Base-by-base conservation (phyloP, 2,113 vertebrate species). In the Lophotis ruficrista region DNA sequence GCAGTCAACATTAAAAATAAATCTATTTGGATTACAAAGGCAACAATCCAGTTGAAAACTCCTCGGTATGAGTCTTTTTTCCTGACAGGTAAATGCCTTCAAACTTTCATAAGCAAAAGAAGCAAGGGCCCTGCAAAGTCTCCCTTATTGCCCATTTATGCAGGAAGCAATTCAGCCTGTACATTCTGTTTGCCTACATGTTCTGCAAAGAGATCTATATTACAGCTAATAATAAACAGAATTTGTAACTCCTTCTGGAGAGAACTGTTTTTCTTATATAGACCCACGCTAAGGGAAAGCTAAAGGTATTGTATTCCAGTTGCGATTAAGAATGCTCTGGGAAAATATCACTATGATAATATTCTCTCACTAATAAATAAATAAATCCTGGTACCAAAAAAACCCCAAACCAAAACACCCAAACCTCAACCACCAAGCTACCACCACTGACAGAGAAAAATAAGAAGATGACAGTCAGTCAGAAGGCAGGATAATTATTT, bases 1-100 rank as follows among this genome's bases (percentile, higher is more conserved):
- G 58, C 33, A 65, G 79, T 25, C 82, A 88, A n/a, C 75, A 76
- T 53, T 69, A 90, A 94, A 92, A 95, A 92, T 66, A 92, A 83
- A 93, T 50, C 25, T 24, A 28, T 92, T 73, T 77, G 56, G 54
- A 77, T 75, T 73, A 77, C 56, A 78, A 94, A 94, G 76, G 68
- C 83, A 89, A 76, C 64, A 70, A 51, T 41, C 41, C 56, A 0
- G 41, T 16, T 4, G 2, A 77, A 81, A 82, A 54, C n/a, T 70
- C 68, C 47, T n/a, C 14, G 3, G 23, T 22, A 12, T 10, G 45
- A 90, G 50, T 33, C 31, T 88, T 53, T 83, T 60, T 61, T 37
- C 75, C 64, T 80, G 88, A 76, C 54, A 93, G 76, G 68, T 77
- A 86, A 88, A 83, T 54, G 47, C 47, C 68, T 86, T 77, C 79